phyloP scores from a whole-genome alignment of 2,797 vertebrate genomes.

The Artibeus lituratus region DNA sequence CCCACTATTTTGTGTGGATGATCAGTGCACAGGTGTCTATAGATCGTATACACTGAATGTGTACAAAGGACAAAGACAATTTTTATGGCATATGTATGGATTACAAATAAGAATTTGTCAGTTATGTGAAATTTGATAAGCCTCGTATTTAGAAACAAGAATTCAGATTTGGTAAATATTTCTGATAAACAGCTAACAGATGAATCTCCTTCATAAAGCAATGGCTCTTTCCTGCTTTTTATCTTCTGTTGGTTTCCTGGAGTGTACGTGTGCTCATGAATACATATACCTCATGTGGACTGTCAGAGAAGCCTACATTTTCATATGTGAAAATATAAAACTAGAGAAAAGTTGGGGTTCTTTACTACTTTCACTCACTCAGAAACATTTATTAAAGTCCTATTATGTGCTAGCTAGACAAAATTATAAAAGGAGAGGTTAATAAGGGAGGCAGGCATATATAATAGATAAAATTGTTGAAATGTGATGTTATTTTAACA shows the following conservation, averaged over 20 bases:
- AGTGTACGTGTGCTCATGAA: not conserved
- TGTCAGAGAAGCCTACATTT: not conserved
- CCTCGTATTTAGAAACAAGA: not conserved
- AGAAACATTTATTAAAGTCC: conserved; percentile 12
- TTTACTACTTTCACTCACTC: not conserved
- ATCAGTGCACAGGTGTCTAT: not conserved
- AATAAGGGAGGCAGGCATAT: not conserved
- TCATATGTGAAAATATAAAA: conserved; percentile 27
- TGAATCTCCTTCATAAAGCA: not conserved
- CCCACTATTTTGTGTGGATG: not conserved
- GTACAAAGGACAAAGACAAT: not conserved
- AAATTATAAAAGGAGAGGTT: not conserved
- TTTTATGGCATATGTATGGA: not conserved
- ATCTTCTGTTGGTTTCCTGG: not conserved
- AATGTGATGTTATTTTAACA: not conserved
- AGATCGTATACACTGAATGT: not conserved
- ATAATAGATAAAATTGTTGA: not conserved
- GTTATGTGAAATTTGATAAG: not conserved
- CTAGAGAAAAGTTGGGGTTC: not conserved
- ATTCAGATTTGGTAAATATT: conserved; percentile 1
- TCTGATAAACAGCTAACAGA: not conserved
- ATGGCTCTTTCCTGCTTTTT: not conserved
- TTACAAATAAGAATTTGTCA: not conserved
- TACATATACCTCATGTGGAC: not conserved
- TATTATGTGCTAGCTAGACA: not conserved